Conservation (phyloP, 1,140 invertebrate genomes). For the Cylas formicarius region DNA sequence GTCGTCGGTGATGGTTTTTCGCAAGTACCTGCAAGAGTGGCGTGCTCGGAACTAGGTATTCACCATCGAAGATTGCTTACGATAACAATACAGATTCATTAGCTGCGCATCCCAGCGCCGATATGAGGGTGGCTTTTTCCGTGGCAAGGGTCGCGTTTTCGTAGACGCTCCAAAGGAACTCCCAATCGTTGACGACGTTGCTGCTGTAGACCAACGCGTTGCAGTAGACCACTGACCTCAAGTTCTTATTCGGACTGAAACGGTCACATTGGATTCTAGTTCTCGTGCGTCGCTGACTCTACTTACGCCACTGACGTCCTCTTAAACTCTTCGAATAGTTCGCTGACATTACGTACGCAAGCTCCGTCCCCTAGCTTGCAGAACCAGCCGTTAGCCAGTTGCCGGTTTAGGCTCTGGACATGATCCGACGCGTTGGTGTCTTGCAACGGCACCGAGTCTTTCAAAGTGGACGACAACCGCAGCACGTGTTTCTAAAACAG, state of each 20-base stretch:
- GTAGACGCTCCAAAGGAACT: conserved; percentile 38
- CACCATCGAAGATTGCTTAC: conserved; percentile 10
- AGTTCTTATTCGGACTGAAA: conserved; percentile 19
- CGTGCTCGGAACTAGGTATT: not conserved
- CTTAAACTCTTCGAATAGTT: conserved; percentile 8
- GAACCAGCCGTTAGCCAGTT: conserved; percentile 44
- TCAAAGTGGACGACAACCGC: conserved; percentile 8
- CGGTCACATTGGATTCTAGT: not conserved
- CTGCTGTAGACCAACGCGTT: conserved; percentile 19
- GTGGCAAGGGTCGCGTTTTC: conserved; percentile 8
- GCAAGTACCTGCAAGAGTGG: conserved; percentile 12
- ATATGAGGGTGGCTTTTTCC: conserved; percentile 14
- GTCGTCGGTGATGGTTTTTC: conserved; percentile 11
- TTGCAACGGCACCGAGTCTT: conserved; percentile 14
- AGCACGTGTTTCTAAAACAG: conserved; percentile 19
- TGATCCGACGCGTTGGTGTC: conserved; percentile 27
- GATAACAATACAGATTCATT: conserved; percentile 40
- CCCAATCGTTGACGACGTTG: conserved; percentile 39
- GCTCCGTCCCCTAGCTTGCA: conserved; percentile 46
- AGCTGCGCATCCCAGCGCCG: conserved; percentile 44
- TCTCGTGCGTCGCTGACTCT: not conserved
- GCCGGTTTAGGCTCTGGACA: conserved; percentile 40
- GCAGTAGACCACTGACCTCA: conserved; percentile 16
- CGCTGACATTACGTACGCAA: conserved; percentile 35
- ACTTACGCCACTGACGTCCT: conserved; percentile 5